Conservation (phyloP, 1,140 invertebrate species). For the Brachystomella parvula region DNA sequence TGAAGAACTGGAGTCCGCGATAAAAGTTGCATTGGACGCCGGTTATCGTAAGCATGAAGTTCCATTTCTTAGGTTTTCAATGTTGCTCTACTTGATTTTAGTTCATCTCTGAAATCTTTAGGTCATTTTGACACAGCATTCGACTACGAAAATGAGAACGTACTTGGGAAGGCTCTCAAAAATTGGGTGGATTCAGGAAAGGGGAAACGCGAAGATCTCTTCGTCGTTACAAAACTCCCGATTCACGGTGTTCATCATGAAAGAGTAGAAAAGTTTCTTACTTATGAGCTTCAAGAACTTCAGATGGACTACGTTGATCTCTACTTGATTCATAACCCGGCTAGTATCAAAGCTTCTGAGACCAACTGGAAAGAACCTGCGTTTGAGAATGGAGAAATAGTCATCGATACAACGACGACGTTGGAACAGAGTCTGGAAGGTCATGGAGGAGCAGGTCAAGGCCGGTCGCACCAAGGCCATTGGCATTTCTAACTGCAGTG, state of each 20-base stretch:
- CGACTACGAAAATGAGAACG: conserved; percentile 42
- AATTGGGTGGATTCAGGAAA: conserved; percentile 39
- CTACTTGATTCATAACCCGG: conserved; percentile 49
- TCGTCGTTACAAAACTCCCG: conserved; percentile 44
- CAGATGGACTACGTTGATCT: conserved; percentile 73
- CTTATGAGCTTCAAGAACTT: conserved; percentile 61
- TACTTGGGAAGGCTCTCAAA: conserved; percentile 41
- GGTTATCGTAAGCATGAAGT: conserved; percentile 38
- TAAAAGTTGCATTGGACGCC: conserved; percentile 40
- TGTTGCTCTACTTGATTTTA: too few relatives aligned
- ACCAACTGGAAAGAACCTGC: conserved; percentile 21
- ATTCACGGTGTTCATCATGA: conserved; percentile 46
- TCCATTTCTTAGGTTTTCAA: too few relatives aligned
- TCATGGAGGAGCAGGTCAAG: conserved; percentile 38
- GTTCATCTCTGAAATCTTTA: too few relatives aligned
- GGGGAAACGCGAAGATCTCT: conserved; percentile 43
- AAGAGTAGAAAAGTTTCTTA: conserved; percentile 48
- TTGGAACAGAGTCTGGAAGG: conserved; percentile 66
- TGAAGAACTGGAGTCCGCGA: conserved; percentile 41
- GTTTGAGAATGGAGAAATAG: conserved; percentile 42
- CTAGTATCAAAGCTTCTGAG: conserved; percentile 38
- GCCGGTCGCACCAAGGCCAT: conserved; percentile 54
- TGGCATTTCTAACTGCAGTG: conserved; percentile 54
- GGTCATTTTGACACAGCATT: conserved; percentile 44
- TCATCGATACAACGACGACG: conserved; percentile 59